Conservation (phyloP, 2,797 vertebrate genomes). For the Parambassis ranga region DNA sequence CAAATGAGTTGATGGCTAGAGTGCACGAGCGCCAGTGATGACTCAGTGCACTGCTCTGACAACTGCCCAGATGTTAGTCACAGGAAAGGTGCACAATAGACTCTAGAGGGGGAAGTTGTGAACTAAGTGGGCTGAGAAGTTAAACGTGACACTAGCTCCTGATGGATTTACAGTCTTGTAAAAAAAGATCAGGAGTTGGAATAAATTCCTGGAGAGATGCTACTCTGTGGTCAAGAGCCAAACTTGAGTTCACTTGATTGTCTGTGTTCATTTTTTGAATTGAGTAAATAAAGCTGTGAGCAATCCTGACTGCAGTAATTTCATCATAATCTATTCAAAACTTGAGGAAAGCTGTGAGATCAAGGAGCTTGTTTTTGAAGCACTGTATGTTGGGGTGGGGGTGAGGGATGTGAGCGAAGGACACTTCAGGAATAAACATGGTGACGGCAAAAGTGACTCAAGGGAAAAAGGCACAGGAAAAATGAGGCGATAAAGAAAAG, state of each 20-base stretch:
- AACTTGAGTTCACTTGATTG: neutral
- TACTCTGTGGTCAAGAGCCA: neutral
- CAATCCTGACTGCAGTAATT: too few relatives aligned
- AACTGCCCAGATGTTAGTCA: conserved; percentile 60
- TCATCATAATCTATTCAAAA: neutral
- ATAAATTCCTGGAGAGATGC: conserved; percentile 16
- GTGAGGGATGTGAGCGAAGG: conserved; percentile 47
- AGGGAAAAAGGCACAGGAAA: conserved; percentile 76
- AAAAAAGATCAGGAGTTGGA: conserved; percentile 15
- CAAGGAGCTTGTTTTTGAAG: conserved; percentile 33
- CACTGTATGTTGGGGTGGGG: neutral
- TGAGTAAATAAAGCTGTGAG: neutral
- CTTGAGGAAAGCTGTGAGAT: conserved; percentile 6
- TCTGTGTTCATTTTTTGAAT: neutral
- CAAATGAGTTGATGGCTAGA: neutral
- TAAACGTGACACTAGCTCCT: conserved; percentile 3
- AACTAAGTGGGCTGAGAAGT: conserved; percentile 9
- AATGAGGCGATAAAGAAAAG: conserved; percentile 72
- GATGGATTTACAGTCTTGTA: conserved; percentile 5
- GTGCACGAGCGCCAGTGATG: conserved; percentile 33
- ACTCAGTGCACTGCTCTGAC: conserved; percentile 45
- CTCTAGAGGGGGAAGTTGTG: conserved; percentile 32
- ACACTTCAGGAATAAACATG: conserved; percentile 68
- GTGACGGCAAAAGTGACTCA: conserved; percentile 63
- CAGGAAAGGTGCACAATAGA: conserved; percentile 76